Conservation (phyloP, 1,140 invertebrate species). For the Eulimnadia texana region DNA sequence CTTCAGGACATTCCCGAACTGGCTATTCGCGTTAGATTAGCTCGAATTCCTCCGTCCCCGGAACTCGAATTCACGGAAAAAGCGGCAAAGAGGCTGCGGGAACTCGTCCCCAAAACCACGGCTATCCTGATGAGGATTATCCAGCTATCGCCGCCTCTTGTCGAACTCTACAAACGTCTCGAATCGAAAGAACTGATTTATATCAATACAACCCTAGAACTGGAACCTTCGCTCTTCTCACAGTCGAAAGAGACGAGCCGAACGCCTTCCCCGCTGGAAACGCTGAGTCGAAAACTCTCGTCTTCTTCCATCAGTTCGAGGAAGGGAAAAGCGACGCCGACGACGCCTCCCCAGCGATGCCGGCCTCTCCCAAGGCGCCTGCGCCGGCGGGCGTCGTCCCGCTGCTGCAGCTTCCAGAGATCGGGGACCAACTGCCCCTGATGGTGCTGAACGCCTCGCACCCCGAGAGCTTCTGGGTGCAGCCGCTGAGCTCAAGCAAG, state of each 20-base stretch:
- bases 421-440: neutral
- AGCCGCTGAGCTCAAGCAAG: neutral
- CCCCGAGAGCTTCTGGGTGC: neutral
- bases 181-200: neutral
- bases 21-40: neutral
- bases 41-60: neutral
- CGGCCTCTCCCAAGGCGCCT: neutral
- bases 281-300: neutral
- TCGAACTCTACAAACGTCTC: neutral
- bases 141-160: neutral
- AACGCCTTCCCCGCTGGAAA: neutral
- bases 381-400: neutral
- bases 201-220: neutral
- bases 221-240: neutral
- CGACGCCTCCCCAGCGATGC: neutral
- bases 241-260: neutral
- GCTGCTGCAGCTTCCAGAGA: neutral
- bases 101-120: neutral
- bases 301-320: neutral
- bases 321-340: neutral
- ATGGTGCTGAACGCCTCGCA: neutral
- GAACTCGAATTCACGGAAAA: neutral
- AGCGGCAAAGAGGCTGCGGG: neutral
- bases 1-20: neutral
- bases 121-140: neutral